Percentiles rank a stretch among this genome's conserved stretches.
These are phyloP conservation scores for Nilaparvata lugens DNA, from an alignment of 1,140 invertebrate species.

Conservation along the genomic window DNA sequence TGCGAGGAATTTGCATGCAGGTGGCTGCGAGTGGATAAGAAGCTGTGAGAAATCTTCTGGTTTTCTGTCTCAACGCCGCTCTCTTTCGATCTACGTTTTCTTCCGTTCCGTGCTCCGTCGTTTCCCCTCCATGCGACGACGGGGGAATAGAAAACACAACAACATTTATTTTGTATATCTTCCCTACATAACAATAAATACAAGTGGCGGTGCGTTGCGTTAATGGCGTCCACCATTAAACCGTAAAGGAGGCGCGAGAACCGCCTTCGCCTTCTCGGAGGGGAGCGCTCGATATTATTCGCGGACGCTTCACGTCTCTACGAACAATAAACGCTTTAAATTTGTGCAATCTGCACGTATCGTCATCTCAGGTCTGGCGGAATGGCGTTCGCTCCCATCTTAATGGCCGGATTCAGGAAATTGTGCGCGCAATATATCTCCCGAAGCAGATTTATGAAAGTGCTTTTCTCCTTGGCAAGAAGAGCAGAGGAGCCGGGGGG, in stretches of 20 bases:
- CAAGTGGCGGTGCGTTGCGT: not conserved
- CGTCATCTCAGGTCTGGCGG: slow-evolving; percentile 9
- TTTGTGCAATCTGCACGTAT: slow-evolving; percentile 12
- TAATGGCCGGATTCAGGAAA: slow-evolving; percentile 13
- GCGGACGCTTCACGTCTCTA: slow-evolving; percentile 2
- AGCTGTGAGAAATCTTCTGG: not conserved
- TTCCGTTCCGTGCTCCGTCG: not conserved
- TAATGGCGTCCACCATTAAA: not conserved
- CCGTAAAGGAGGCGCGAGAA: no score
- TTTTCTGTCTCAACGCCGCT: not conserved
- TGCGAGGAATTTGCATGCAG: not conserved
- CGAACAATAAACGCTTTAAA: slow-evolving; percentile 10
- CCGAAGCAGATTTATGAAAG: slow-evolving; percentile 11
- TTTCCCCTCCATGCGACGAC: not conserved
- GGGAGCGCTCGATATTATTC: slow-evolving; percentile 9
- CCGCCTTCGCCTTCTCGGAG: not conserved
- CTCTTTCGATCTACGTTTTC: not conserved
- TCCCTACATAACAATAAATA: slow-evolving; percentile 11
- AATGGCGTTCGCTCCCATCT: slow-evolving; percentile 10
- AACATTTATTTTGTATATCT: slow-evolving; percentile 10
- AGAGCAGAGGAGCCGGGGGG: not conserved
- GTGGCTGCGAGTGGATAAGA: not conserved
- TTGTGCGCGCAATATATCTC: slow-evolving; percentile 12
- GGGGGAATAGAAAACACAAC: slow-evolving; percentile 5
- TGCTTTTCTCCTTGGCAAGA: slow-evolving; percentile 6